These are phyloP conservation scores for Andinoacara biseriatus DNA, from an alignment of 2,113 vertebrate species.

Conservation along the genomic window DNA sequence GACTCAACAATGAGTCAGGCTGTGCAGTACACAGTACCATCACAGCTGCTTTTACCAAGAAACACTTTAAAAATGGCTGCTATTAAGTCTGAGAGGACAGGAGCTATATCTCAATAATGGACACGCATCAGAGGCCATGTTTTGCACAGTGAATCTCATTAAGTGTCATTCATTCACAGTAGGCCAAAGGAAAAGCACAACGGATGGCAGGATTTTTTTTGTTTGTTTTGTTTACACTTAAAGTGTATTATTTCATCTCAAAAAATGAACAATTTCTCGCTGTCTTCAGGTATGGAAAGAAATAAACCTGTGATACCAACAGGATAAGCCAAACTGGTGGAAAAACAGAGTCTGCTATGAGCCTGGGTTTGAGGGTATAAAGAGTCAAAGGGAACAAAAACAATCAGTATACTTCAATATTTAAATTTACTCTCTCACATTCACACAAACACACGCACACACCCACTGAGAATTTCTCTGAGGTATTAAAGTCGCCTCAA, in stretches of 20 bases:
- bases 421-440: slow-evolving; percentile 73
- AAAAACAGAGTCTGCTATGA: slow-evolving; percentile 28
- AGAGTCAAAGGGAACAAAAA: slow-evolving; percentile 61
- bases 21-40: slow-evolving; percentile 76
- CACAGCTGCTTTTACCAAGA: slow-evolving; percentile 55
- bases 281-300: slow-evolving; percentile 45
- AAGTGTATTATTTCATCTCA: slow-evolving; percentile 3
- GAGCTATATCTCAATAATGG: not conserved
- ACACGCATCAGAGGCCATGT: slow-evolving; percentile 24
- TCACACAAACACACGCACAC: slow-evolving; percentile 22
- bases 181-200: slow-evolving; percentile 26
- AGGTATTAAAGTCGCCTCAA: slow-evolving; percentile 88
- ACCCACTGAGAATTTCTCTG: slow-evolving; percentile 40
- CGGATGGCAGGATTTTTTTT: not conserved
- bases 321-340: slow-evolving; percentile 34
- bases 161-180: slow-evolving; percentile 28
- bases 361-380: slow-evolving; percentile 58
- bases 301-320: slow-evolving; percentile 44
- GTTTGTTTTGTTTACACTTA: not conserved
- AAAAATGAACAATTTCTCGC: slow-evolving; percentile 21
- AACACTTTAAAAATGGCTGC: slow-evolving; percentile 39
- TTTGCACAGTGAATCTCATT: slow-evolving; percentile 40
- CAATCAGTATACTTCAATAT: slow-evolving; percentile 76
- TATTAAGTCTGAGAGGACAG: slow-evolving; percentile 24
- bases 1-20: slow-evolving; percentile 24